Conservation (phyloP, 1,140 invertebrate species). For the Augochlora pura region DNA sequence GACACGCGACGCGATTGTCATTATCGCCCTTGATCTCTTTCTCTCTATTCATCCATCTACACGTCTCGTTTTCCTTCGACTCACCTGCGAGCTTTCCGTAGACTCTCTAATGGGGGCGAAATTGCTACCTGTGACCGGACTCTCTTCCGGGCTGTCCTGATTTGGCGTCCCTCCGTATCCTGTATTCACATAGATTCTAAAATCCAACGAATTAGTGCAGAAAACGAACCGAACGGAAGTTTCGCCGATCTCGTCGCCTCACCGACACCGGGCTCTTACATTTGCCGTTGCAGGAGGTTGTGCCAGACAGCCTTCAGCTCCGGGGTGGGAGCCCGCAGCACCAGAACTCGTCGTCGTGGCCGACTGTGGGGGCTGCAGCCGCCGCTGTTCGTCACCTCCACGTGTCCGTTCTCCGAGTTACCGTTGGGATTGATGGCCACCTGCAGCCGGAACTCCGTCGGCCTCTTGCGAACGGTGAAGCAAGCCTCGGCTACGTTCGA, state of each 20-base stretch:
- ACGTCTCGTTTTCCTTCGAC: neutral
- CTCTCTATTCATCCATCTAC: no score
- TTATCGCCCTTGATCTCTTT: no score
- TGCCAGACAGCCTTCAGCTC: conserved; percentile 94
- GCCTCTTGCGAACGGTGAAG: conserved; percentile 90
- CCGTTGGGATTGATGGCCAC: conserved; percentile 68
- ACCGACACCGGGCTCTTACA: conserved; percentile 82
- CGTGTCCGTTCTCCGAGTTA: conserved; percentile 62
- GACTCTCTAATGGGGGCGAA: conserved; percentile 67
- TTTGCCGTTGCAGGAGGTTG: conserved; percentile 91
- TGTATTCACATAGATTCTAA: conserved; percentile 86
- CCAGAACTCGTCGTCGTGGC: conserved; percentile 84
- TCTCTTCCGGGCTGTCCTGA: conserved; percentile 85
- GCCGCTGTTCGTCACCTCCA: conserved; percentile 65
- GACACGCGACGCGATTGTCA: neutral
- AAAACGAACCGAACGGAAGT: neutral
- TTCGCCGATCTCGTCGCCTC: neutral
- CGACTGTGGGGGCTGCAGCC: conserved; percentile 78
- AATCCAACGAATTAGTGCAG: conserved; percentile 69
- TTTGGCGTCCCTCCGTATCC: conserved; percentile 79
- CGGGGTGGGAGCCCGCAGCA: conserved; percentile 88
- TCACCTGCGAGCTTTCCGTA: conserved; percentile 73
- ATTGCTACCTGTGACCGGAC: conserved; percentile 65
- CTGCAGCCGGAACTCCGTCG: conserved; percentile 77
- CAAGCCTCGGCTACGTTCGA: conserved; percentile 89